These are phyloP conservation scores for Pelecanoides urinatrix DNA, from an alignment of 2,113 vertebrate genomes.

Conservation along the genomic window DNA sequence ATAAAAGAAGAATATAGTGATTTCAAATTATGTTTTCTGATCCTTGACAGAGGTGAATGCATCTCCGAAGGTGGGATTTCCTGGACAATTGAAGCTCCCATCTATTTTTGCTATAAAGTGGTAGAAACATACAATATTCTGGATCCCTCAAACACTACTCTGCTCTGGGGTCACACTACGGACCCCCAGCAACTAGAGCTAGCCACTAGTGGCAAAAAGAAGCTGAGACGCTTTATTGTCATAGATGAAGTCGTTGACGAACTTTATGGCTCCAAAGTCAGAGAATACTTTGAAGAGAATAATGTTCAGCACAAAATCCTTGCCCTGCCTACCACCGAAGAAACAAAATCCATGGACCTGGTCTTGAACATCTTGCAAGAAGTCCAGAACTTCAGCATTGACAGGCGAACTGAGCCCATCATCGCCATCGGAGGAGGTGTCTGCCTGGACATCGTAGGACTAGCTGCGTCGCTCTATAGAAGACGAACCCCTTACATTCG, in stretches of 20 bases:
- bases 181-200: slow-evolving; percentile 68
- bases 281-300: slow-evolving; percentile 72
- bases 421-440: slow-evolving; percentile 82
- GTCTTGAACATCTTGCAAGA: slow-evolving; percentile 79
- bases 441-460: slow-evolving; percentile 81
- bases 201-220: slow-evolving; percentile 47
- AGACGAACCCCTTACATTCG: slow-evolving; percentile 82
- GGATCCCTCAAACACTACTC: slow-evolving; percentile 75
- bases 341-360: slow-evolving; percentile 83
- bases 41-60: slow-evolving; percentile 71
- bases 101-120: slow-evolving; percentile 80
- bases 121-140: slow-evolving; percentile 74
- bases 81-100: slow-evolving; percentile 81
- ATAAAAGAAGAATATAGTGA: not conserved
- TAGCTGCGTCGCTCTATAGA: slow-evolving; percentile 79
- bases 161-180: slow-evolving; percentile 76
- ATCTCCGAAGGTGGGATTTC: slow-evolving; percentile 61
- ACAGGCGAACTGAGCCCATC: slow-evolving; percentile 79
- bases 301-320: slow-evolving; percentile 76
- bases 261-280: slow-evolving; percentile 73
- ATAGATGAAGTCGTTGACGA: slow-evolving; percentile 76
- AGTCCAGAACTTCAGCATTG: slow-evolving; percentile 78
- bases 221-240: slow-evolving; percentile 77
- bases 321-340: slow-evolving; percentile 77
- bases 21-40: not conserved